A percentile compares a stretch with the other conserved stretches of the same genome.
phyloP scores from a whole-genome alignment of 2,888 invertebrate species.

The Julus scanicus region DNA sequence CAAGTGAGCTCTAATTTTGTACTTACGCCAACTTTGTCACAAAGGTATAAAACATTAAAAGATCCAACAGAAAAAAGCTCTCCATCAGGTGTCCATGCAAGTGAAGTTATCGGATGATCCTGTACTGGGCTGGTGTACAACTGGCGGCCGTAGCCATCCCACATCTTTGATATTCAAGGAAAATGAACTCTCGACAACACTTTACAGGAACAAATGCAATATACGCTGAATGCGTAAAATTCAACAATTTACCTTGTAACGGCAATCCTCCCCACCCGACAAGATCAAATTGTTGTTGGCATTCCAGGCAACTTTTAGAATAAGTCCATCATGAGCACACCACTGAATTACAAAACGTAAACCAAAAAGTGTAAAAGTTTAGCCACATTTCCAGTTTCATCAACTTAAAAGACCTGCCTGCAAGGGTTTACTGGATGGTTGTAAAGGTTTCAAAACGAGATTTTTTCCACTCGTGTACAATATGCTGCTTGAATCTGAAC shows the following conservation, averaged over 20 bases:
- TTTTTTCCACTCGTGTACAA: slow-evolving; percentile 71
- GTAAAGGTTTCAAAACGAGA: slow-evolving; percentile 72
- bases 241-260: slow-evolving; percentile 75
- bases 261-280: slow-evolving; percentile 80
- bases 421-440: slow-evolving; percentile 70
- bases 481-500: slow-evolving; percentile 71
- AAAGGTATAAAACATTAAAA: slow-evolving; percentile 90
- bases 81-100: slow-evolving; percentile 92
- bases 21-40: slow-evolving; percentile 91
- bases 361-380: too few relatives aligned
- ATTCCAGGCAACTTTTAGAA: slow-evolving; percentile 77
- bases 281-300: slow-evolving; percentile 71
- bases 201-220: not conserved
- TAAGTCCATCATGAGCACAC: slow-evolving; percentile 95
- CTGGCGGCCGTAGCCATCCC: slow-evolving; percentile 91
- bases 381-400: too few relatives aligned
- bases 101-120: slow-evolving; percentile 89
- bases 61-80: slow-evolving; percentile 92
- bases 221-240: too few relatives aligned
- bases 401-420: slow-evolving; percentile 65
- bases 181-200: not conserved
- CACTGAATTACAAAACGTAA: slow-evolving; percentile 74
- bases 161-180: slow-evolving; percentile 70
- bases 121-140: slow-evolving; percentile 86
- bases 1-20: too few relatives aligned